Evolutionary conservation across 1,140 invertebrate species (phyloP).

Genomic region (Agraylea sexmaculata): DNA sequence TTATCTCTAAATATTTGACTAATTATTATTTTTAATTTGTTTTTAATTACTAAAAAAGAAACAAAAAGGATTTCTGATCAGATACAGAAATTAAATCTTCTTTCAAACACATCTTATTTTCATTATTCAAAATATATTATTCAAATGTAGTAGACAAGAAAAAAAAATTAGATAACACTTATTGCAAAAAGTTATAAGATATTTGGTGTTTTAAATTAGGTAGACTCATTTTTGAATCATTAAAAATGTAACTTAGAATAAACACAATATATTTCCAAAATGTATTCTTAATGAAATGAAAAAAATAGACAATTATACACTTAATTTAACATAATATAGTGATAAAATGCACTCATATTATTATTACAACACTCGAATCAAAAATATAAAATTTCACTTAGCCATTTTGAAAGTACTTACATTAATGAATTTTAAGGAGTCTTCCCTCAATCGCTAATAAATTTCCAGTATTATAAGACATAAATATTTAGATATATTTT

Average conservation of each 20-base stretch:
- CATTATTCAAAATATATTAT: constrained; percentile 8
- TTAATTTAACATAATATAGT: not conserved
- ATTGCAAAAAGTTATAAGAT: too few relatives aligned
- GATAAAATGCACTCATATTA: not conserved
- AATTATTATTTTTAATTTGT: constrained; percentile 10
- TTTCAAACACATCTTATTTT: constrained; percentile 1
- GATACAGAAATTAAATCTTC: constrained; percentile 14
- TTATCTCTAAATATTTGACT: constrained; percentile 17
- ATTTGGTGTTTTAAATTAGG: too few relatives aligned
- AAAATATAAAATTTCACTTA: constrained; percentile 2
- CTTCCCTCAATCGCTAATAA: constrained; percentile 7
- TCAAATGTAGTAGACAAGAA: not conserved
- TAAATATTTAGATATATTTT: constrained; percentile 7
- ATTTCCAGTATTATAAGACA: constrained; percentile 11
- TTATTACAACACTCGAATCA: not conserved
- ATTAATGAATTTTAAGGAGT: constrained; percentile 3
- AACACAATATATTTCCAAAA: constrained; percentile 9
- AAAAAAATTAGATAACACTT: constrained; percentile 7
- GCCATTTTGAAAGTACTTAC: not conserved
- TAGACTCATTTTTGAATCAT: too few relatives aligned
- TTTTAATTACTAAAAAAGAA: too few relatives aligned
- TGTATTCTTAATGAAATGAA: constrained; percentile 6
- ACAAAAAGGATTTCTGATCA: too few relatives aligned
- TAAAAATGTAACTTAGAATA: too few relatives aligned
- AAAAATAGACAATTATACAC: not conserved